These are phyloP conservation scores for Nansenia antarctica DNA, from an alignment of 2,113 vertebrate species.

Conservation along the genomic window DNA sequence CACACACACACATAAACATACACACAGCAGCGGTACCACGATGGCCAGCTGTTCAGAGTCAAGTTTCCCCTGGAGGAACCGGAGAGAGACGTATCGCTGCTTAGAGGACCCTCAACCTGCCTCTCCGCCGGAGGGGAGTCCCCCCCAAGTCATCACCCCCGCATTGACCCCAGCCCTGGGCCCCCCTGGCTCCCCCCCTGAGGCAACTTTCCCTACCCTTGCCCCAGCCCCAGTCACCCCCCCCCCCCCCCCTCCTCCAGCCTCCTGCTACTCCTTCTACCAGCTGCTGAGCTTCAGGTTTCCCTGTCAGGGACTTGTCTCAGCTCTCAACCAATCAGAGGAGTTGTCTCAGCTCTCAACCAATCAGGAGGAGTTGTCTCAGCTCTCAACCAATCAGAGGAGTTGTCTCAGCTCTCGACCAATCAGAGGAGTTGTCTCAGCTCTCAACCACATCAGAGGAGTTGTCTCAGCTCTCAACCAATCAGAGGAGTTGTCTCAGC, in stretches of 20 bases:
- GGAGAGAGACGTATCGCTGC: neutral
- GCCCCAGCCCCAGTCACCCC: neutral
- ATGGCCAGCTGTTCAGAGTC: neutral
- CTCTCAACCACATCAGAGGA: neutral
- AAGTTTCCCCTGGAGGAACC: neutral
- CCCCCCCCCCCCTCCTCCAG: too few species aligned
- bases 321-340: neutral
- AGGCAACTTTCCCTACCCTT: too few species aligned
- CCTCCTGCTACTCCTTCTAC: neutral
- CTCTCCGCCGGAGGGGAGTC: neutral
- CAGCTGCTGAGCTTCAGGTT: neutral
- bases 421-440: neutral
- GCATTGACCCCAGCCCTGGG: too few species aligned
- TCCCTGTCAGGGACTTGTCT: neutral
- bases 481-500: neutral
- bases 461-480: neutral
- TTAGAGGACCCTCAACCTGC: neutral
- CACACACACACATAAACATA: neutral
- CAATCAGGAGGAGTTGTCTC: neutral
- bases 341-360: too few species aligned
- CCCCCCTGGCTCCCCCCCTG: neutral
- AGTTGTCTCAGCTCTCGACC: neutral
- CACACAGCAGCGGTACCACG: neutral
- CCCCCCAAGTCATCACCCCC: neutral
- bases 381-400: neutral